phyloP scores from a whole-genome alignment of 1,140 invertebrate genomes.

The Hirudo medicinalis region DNA sequence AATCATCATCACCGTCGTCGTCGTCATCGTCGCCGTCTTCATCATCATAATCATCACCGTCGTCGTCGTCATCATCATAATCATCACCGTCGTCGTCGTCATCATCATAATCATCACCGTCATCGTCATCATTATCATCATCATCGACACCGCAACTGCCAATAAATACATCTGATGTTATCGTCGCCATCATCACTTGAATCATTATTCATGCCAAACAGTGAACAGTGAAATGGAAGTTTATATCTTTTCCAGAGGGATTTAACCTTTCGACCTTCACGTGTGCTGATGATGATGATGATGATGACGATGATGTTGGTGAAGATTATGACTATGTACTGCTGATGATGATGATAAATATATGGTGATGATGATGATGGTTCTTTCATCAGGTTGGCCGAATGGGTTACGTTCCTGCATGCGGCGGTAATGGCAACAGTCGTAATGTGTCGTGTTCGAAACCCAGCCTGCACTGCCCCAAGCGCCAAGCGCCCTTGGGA shows the following conservation, averaged over 20 bases:
- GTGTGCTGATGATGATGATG: background rate
- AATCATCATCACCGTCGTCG: background rate
- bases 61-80: background rate
- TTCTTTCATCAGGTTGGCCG: no score
- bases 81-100: background rate
- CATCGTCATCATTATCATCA: background rate
- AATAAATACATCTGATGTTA: no score
- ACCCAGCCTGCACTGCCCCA: no score
- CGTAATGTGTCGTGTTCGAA: no score
- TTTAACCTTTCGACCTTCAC: background rate
- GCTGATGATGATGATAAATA: no score
- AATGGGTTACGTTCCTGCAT: no score
- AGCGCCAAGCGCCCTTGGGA: no score
- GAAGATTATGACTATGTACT: no score
- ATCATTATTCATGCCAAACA: background rate
- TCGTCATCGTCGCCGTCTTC: background rate
- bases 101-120: constrained; percentile 10
- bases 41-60: constrained; percentile 2
- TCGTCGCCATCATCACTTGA: no score
- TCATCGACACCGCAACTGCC: no score
- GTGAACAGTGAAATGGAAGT: background rate
- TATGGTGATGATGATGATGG: no score
- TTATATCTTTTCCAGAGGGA: background rate
- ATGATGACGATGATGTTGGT: background rate
- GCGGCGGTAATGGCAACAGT: no score